Base-by-base conservation (phyloP, 37 sponge, comb jelly and placozoan genomes). In the Corticium candelabrum region DNA sequence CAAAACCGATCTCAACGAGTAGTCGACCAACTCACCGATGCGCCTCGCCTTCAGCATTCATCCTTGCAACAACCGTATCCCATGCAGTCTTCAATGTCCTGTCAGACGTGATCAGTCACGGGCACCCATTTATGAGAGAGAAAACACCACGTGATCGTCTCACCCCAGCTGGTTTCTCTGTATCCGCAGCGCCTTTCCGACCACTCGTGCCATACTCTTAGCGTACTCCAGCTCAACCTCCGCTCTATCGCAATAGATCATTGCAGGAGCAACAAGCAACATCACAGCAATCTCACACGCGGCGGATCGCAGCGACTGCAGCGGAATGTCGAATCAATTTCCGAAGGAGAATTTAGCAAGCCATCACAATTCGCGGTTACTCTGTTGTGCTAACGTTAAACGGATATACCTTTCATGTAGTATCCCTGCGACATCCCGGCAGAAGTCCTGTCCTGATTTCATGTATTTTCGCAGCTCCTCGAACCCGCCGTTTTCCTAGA, bases 371-470 rank as follows among this genome's bases (percentile, higher is more conserved):
- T n/a, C n/a, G n/a, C n/a, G n/a, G n/a, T n/a, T n/a, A n/a, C n/a
- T n/a, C n/a, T n/a, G n/a, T n/a, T n/a, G n/a, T n/a, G 56, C 56
- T 5, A 43, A 21, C 11, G 11, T 43, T 43, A 11, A 43, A 43
- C 11, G 5, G 30, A 40, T 80, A 0, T 41, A 87, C 91, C 91
- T 87, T 37, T 92, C 93, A 1, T 68, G 38, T 1, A 92, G 67
- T 32, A 92, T 70, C 21, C 37, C 56, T n/a, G 83, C 86, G 38
- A 92, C 56, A 34, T 92, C 93, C 56, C 79, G 83, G 73, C 84
- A 88, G 38, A 92, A 88, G 15, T 92, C 93, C 3, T 80, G 81
- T 3, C 89, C 87, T 3, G 83, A 83, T 39, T 88, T 92, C 78
- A 86, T 84, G 77, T 78, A 78, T 0, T 84, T 73, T 7, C 84